Evolutionary conservation across 1,140 invertebrate species (phyloP).

Genomic region (Monomorium pharaonis): DNA sequence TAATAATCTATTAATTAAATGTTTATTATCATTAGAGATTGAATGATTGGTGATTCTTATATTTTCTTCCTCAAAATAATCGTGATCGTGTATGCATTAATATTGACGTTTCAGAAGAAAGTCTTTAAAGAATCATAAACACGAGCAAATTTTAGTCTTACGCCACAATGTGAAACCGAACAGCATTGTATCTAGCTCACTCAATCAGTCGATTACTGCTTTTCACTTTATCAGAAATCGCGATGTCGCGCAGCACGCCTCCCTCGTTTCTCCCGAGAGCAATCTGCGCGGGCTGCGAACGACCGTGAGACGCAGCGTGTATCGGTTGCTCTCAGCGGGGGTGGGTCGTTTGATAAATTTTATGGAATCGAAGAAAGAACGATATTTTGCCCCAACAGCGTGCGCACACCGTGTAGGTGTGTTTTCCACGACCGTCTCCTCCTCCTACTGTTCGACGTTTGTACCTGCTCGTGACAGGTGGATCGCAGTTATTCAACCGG

Average conservation of each 20-base stretch:
- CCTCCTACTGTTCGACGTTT: slow-evolving; percentile 62
- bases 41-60: neutral
- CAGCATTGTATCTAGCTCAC: slow-evolving; percentile 6
- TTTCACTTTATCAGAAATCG: slow-evolving; percentile 30
- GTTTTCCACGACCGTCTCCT: slow-evolving; percentile 3
- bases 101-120: neutral
- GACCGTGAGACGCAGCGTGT: slow-evolving; percentile 36
- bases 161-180: too few species aligned
- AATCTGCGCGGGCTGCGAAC: slow-evolving; percentile 33
- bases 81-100: neutral
- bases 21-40: neutral
- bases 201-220: slow-evolving; percentile 39
- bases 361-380: slow-evolving; percentile 78
- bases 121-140: neutral
- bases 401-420: slow-evolving; percentile 30
- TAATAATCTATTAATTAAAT: neutral
- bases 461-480: slow-evolving; percentile 78
- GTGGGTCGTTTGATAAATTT: slow-evolving; percentile 79
- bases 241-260: slow-evolving; percentile 16
- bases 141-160: neutral
- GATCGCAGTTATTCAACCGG: slow-evolving; percentile 75
- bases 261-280: slow-evolving; percentile 49
- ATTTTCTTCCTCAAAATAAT: neutral
- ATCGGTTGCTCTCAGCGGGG: slow-evolving; percentile 42
- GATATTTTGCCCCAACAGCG: slow-evolving; percentile 76